Evolutionary conservation across 2,797 vertebrate species (phyloP).

Genomic region (Bothrops alternatus): DNA sequence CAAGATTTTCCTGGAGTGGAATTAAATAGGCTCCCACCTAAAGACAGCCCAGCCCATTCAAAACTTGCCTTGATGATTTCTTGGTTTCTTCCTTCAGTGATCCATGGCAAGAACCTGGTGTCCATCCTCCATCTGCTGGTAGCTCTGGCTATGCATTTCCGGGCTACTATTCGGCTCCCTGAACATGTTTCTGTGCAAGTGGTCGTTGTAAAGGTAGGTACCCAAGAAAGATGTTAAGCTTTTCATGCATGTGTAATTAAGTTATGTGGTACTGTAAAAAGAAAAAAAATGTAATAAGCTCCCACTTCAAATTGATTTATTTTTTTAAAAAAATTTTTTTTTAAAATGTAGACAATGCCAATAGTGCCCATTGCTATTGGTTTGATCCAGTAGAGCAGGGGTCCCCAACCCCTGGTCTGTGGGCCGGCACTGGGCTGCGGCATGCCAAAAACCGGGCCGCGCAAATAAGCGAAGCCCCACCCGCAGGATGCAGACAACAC

Average conservation of each 20-base stretch:
- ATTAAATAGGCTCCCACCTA: background rate
- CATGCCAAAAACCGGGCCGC: too few relatives aligned
- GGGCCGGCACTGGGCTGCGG: too few relatives aligned
- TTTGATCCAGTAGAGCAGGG: too few relatives aligned
- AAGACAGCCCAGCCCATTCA: background rate
- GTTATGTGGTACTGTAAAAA: background rate
- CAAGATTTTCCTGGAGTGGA: background rate
- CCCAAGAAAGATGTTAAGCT: rapidly evolving
- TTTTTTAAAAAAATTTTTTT: background rate
- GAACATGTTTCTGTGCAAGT: slow-evolving; percentile 90
- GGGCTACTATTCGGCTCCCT: slow-evolving; percentile 88
- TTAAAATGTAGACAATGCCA: background rate
- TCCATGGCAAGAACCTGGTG: slow-evolving; percentile 93
- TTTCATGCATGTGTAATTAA: background rate
- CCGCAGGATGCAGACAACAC: too few relatives aligned
- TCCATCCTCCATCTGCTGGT: slow-evolving; percentile 89
- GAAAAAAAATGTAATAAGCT: background rate
- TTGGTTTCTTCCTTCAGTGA: slow-evolving; percentile 69
- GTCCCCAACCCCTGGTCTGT: too few relatives aligned
- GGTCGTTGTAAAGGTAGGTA: slow-evolving; percentile 88
- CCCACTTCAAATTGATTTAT: background rate
- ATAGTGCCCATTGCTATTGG: too few relatives aligned
- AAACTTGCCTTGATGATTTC: background rate
- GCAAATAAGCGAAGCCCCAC: too few relatives aligned
- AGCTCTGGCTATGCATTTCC: slow-evolving; percentile 89